Conservation (phyloP, 2,888 invertebrate species). For the Cataglyphis rosenhaueri region DNA sequence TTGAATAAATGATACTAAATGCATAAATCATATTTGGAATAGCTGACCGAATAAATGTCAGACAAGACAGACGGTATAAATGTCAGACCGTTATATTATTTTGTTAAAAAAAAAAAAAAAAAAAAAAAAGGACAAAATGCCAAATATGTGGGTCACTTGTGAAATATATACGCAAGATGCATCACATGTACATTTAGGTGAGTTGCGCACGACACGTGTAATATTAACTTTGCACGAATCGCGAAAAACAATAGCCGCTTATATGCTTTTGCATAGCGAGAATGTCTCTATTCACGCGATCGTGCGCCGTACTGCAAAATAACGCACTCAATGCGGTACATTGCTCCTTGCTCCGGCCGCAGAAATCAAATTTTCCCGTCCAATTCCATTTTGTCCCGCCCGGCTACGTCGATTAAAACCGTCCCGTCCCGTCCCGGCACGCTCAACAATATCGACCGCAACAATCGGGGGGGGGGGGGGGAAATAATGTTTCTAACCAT, state of each 20-base stretch:
- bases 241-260: background rate
- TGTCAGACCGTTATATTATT: slow-evolving; percentile 3
- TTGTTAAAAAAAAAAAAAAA: background rate
- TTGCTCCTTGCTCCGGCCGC: slow-evolving; percentile 1
- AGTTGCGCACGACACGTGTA: background rate
- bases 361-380: slow-evolving; percentile 55
- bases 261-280: slow-evolving; percentile 12
- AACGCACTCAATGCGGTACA: background rate
- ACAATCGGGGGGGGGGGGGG: background rate
- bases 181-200: background rate
- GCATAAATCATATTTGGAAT: slow-evolving; percentile 4
- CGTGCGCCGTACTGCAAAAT: slow-evolving; percentile 17
- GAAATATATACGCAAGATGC: background rate
- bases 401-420: slow-evolving; percentile 51
- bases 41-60: slow-evolving; percentile 16
- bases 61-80: background rate
- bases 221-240: slow-evolving; percentile 16
- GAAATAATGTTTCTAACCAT: slow-evolving; percentile 40
- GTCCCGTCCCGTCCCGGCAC: background rate
- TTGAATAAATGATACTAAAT: slow-evolving; percentile 19
- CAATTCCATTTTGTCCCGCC: slow-evolving; percentile 55
- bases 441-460: slow-evolving; percentile 41
- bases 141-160: slow-evolving; percentile 6
- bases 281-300: slow-evolving; percentile 26
- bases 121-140: background rate